Conservation (phyloP, 1,140 invertebrate genomes). For the Dreissena polymorpha region DNA sequence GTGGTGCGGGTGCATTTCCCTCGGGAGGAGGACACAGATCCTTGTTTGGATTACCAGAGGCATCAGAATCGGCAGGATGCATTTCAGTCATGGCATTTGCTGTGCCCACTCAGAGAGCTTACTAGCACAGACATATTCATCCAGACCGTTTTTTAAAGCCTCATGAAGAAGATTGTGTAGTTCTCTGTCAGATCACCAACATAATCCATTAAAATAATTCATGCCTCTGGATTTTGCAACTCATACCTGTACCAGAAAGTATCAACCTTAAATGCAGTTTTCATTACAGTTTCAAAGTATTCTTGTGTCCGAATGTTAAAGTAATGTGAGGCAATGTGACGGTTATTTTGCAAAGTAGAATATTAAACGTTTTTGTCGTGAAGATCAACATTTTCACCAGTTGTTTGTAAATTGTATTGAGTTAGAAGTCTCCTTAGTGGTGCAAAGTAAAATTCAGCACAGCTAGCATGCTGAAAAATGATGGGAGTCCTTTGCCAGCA, state of each 20-base stretch:
- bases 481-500: constrained; percentile 32
- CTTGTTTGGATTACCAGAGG: constrained; percentile 51
- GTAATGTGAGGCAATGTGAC: constrained; percentile 54
- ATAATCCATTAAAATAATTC: constrained; percentile 30
- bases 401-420: constrained; percentile 23
- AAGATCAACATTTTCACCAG: constrained; percentile 6
- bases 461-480: constrained; percentile 50
- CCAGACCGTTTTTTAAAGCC: constrained; percentile 6
- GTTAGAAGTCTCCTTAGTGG: constrained; percentile 25
- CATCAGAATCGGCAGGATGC: constrained; percentile 58
- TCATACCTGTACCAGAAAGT: constrained; percentile 14
- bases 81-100: too few species aligned
- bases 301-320: constrained; percentile 53
- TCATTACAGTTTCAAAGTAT: constrained; percentile 49
- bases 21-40: constrained; percentile 56
- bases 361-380: not conserved
- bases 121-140: constrained; percentile 12
- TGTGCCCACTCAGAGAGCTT: not conserved
- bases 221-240: constrained; percentile 32
- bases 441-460: too few species aligned
- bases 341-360: constrained; percentile 37
- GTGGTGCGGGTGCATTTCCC: constrained; percentile 43
- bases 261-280: constrained; percentile 41
- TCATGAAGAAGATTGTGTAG: constrained; percentile 21
- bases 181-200: constrained; percentile 22